Percentiles rank a stretch among this genome's conserved stretches.
Evolutionary conservation across 2,888 invertebrate species (phyloP).

Genomic region (Pocota personata): DNA sequence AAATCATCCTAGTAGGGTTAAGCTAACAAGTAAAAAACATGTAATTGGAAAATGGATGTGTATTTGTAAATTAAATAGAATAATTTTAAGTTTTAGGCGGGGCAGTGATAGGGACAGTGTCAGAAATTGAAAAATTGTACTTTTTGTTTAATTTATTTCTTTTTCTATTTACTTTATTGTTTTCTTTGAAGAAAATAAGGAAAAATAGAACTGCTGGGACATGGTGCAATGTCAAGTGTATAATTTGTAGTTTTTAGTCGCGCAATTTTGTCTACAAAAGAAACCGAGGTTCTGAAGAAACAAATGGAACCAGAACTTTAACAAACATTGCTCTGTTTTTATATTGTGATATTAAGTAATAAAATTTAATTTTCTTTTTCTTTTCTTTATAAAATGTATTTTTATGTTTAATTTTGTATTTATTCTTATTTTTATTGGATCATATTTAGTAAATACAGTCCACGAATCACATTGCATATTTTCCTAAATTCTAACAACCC

Average conservation of each 20-base stretch:
- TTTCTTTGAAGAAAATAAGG: slow-evolving; percentile 42
- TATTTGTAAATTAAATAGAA: slow-evolving; percentile 21
- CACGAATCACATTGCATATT: too few relatives aligned
- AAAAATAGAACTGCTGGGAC: slow-evolving; percentile 56
- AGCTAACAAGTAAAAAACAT: slow-evolving; percentile 10
- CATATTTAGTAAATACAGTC: background rate
- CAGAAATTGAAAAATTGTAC: background rate
- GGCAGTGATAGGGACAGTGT: background rate
- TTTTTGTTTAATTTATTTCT: slow-evolving; percentile 38
- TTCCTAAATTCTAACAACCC: too few relatives aligned
- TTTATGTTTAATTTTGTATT: background rate
- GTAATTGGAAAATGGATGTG: slow-evolving; percentile 40
- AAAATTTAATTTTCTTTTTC: slow-evolving; percentile 48
- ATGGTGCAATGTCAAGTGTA: slow-evolving; percentile 63
- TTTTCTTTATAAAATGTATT: slow-evolving; percentile 15
- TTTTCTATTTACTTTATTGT: slow-evolving; percentile 15
- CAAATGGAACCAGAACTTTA: background rate
- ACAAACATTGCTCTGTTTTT: slow-evolving; percentile 54
- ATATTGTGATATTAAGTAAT: slow-evolving; percentile 72
- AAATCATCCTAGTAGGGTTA: slow-evolving; percentile 46
- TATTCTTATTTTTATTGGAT: background rate
- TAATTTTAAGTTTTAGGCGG: background rate
- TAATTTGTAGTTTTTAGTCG: slow-evolving; percentile 35
- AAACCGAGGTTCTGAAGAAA: background rate
- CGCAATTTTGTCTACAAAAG: slow-evolving; percentile 25